These are phyloP conservation scores for Myzus persicae DNA, from an alignment of 1,140 invertebrate species.

Conservation along the genomic window DNA sequence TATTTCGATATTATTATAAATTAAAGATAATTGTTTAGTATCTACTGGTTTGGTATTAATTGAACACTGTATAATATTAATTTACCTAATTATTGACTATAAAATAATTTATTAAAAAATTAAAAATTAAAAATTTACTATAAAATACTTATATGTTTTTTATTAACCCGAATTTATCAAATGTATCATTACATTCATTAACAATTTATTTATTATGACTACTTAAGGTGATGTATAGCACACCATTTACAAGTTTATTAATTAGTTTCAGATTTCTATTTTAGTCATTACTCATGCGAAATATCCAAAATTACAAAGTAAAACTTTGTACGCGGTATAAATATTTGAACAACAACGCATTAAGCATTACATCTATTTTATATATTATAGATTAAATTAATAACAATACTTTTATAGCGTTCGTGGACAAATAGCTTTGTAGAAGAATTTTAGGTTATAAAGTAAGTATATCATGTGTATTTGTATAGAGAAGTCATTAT, in stretches of 20 bases:
- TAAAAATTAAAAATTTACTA: too few species aligned
- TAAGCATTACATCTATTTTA: neutral
- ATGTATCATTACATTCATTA: neutral
- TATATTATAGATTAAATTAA: neutral
- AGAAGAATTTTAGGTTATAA: neutral
- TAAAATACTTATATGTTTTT: neutral
- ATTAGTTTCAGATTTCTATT: neutral
- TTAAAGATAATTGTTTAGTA: too few species aligned
- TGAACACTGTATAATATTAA: too few species aligned
- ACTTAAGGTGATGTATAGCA: neutral
- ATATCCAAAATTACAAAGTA: neutral
- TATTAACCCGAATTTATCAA: neutral
- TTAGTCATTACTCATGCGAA: neutral
- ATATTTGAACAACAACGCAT: neutral
- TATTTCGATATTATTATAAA: too few species aligned
- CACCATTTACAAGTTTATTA: neutral
- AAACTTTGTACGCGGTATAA: neutral
- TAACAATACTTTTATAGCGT: neutral
- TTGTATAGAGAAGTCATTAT: too few species aligned
- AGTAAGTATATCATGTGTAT: neutral
- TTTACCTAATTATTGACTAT: too few species aligned
- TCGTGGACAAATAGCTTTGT: too few species aligned
- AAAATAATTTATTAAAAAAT: too few species aligned
- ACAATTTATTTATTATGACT: neutral
- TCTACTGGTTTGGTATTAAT: too few species aligned